Base-by-base conservation (phyloP, 2,888 invertebrate genomes). In the Linhomoeus sp. region DNA sequence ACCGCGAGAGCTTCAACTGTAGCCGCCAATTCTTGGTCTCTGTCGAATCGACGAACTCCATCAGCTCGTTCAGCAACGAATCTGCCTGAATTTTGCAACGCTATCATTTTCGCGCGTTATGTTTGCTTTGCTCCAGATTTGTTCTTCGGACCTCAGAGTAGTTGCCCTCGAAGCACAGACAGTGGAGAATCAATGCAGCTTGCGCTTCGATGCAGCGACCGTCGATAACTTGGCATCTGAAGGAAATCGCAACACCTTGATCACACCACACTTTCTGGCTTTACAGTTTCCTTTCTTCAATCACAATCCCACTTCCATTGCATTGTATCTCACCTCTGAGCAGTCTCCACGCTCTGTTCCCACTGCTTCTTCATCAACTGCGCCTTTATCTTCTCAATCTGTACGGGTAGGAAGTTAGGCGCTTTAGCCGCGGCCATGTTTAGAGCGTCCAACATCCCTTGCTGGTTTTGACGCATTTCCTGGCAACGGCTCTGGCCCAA, bases 371-470 rank as follows among this genome's bases (percentile, higher is more conserved):
- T 69, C 1, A 83, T 78, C 56, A 92, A 73, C 56, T 83, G 80
- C 51, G 83, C 77, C 59, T 76, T 79, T 75, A 88, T 77, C 70
- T 90, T 90, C 64, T 87, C 85, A 39, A 85, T 71, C 2, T 90
- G 68, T 0, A 84, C 81, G 0, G 88, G 76, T 29, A 78, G 71
- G 60, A 80, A 76, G 45, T 77, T 76, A 1, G 83, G 77, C 64
- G 77, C 79, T 43, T 77, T 73, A 0, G 86, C 81, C 45, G 88
- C 78, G 1, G 84, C 70, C 58, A 29, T 29, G 29, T 29, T 29
- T 5, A 29, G 29, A 5, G 29, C 29, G 29, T 29, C 12, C 51
- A 83, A 75, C 0, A 85, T 81, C 36, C 76, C 78, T 36, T 77
- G 76, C 66, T 77, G 77, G 55, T 83, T 79, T 53, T 77, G 77